Percentiles rank a stretch among this genome's conserved stretches.
phyloP scores from a whole-genome alignment of 2,797 vertebrate species.

The Phataginus tricuspis region DNA sequence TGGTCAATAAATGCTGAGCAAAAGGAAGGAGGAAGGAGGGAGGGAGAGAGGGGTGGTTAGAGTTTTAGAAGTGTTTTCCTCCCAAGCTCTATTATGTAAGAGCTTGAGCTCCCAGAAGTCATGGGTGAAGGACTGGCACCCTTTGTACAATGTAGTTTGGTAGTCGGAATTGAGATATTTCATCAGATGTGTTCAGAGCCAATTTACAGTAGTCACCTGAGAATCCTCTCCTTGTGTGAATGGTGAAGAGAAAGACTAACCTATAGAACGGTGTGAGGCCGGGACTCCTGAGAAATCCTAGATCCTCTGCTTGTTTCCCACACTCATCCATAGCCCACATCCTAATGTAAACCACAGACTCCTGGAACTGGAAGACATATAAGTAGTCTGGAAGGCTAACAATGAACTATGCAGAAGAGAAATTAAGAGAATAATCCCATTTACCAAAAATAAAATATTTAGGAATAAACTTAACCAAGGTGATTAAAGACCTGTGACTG shows the following conservation, averaged over 20 bases:
- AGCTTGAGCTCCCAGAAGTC: not conserved
- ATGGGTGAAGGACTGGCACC: not conserved
- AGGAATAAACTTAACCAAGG: not conserved
- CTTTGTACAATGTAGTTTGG: not conserved
- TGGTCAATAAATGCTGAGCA: not conserved
- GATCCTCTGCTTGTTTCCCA: not conserved
- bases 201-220: not conserved
- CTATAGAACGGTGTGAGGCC: not conserved
- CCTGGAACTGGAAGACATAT: not conserved
- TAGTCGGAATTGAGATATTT: not conserved
- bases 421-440: not conserved
- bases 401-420: not conserved
- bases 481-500: not conserved
- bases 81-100: not conserved
- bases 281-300: not conserved
- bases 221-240: not conserved
- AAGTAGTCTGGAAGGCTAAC: not conserved
- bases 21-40: not conserved
- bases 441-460: slow-evolving; percentile 2
- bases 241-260: not conserved
- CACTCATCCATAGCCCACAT: not conserved
- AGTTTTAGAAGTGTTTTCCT: not conserved
- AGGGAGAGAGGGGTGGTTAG: not conserved
- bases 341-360: not conserved
- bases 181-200: not conserved